These are phyloP conservation scores for Kryptolebias marmoratus DNA, from an alignment of 2,113 vertebrate genomes.

Conservation along the genomic window DNA sequence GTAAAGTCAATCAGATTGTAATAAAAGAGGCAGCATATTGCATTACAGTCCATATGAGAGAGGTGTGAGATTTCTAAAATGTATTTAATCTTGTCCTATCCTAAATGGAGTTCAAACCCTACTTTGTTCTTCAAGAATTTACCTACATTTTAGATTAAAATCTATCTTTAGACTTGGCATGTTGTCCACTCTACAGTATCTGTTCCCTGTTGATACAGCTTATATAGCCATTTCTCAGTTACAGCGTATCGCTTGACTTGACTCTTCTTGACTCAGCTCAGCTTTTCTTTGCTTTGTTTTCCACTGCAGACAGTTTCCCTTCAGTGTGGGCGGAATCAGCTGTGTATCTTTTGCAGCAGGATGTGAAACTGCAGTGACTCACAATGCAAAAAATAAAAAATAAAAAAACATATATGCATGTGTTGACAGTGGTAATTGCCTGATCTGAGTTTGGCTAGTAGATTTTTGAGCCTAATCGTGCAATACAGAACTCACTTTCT, in stretches of 20 bases:
- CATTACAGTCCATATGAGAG: conserved; percentile 33
- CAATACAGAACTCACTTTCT: background rate
- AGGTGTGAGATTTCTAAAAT: background rate
- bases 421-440: background rate
- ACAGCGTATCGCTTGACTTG: no score
- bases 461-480: background rate
- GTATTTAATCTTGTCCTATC: no score
- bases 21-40: conserved; percentile 55
- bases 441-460: background rate
- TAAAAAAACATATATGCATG: background rate
- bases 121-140: conserved; percentile 2
- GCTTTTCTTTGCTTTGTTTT: background rate
- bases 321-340: background rate
- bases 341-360: background rate
- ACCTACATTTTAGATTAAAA: conserved; percentile 16
- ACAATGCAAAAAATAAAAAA: background rate
- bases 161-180: background rate
- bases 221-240: background rate
- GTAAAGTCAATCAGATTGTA: conserved; percentile 40
- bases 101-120: background rate
- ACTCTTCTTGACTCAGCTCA: background rate
- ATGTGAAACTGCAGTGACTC: background rate
- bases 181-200: background rate
- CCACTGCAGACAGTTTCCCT: background rate
- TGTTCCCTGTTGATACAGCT: background rate